Evolutionary conservation across 2,888 invertebrate species (phyloP).

Genomic region (Nephrotoma flavescens): DNA sequence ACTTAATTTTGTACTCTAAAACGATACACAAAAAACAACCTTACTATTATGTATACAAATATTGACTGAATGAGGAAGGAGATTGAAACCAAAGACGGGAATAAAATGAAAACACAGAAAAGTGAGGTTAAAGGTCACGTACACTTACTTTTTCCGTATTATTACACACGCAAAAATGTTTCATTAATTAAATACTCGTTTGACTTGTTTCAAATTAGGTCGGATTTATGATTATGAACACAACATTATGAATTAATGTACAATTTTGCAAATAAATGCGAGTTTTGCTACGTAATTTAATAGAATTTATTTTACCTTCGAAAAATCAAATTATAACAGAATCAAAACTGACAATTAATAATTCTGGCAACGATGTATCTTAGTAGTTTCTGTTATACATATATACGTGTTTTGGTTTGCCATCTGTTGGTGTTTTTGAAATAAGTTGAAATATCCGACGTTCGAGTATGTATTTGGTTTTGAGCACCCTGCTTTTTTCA

Average conservation of each 20-base stretch:
- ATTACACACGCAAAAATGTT: not conserved
- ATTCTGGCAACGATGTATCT: not conserved
- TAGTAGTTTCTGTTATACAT: not conserved
- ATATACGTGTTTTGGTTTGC: not conserved
- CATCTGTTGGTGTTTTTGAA: not conserved
- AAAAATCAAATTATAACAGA: not conserved
- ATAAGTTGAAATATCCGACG: too few relatives aligned
- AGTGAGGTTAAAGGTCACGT: slow-evolving; percentile 2
- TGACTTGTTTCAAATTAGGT: not conserved
- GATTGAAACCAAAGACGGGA: not conserved
- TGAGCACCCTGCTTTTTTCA: too few relatives aligned
- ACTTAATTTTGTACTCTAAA: not conserved
- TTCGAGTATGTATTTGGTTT: too few relatives aligned
- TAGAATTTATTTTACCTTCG: not conserved
- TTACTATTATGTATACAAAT: not conserved
- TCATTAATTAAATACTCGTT: not conserved
- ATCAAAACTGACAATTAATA: not conserved
- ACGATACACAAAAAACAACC: not conserved
- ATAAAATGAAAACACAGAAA: not conserved
- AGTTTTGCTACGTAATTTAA: not conserved
- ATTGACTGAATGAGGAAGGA: not conserved
- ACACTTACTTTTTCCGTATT: not conserved
- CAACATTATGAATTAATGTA: not conserved
- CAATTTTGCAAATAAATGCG: not conserved
- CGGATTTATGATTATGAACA: not conserved